These are phyloP conservation scores for Perizoma affinitatum DNA, from an alignment of 2,888 invertebrate species.

Conservation along the genomic window DNA sequence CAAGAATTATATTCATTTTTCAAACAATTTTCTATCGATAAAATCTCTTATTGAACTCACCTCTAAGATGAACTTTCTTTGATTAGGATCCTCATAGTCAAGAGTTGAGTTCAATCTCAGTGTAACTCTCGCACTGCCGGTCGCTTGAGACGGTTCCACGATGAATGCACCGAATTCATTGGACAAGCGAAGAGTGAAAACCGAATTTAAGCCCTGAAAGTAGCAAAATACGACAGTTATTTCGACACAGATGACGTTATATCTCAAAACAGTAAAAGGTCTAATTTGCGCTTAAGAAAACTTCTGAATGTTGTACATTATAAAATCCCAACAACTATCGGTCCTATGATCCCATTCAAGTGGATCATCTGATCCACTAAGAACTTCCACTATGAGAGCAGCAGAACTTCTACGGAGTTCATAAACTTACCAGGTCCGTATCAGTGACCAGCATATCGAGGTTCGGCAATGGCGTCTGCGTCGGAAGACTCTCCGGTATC, in stretches of 20 bases:
- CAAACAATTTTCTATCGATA: too few species aligned
- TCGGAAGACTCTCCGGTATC: slow-evolving; percentile 92
- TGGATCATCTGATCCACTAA: too few species aligned
- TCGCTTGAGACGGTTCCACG: slow-evolving; percentile 91
- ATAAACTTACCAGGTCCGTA: slow-evolving; percentile 89
- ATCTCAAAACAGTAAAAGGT: too few species aligned
- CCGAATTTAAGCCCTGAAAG: slow-evolving; percentile 92
- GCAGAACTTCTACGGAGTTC: too few species aligned
- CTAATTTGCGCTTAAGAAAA: too few species aligned
- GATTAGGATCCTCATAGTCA: slow-evolving; percentile 96
- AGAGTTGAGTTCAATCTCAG: slow-evolving; percentile 91
- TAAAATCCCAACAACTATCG: too few species aligned
- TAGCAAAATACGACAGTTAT: too few species aligned
- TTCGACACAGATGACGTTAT: too few species aligned
- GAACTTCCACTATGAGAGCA: too few species aligned
- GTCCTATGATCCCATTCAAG: too few species aligned
- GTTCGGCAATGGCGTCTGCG: slow-evolving; percentile 91
- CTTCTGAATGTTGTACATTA: too few species aligned
- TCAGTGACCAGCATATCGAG: slow-evolving; percentile 94
- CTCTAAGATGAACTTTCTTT: slow-evolving; percentile 94
- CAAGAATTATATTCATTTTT: too few species aligned
- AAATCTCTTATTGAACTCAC: slow-evolving; percentile 57
- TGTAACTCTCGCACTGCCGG: slow-evolving; percentile 92
- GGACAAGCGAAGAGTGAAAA: slow-evolving; percentile 90
- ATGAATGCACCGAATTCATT: slow-evolving; percentile 93